phyloP scores from a whole-genome alignment of 1,140 invertebrate genomes.

The Acromyrmex charruanus region DNA sequence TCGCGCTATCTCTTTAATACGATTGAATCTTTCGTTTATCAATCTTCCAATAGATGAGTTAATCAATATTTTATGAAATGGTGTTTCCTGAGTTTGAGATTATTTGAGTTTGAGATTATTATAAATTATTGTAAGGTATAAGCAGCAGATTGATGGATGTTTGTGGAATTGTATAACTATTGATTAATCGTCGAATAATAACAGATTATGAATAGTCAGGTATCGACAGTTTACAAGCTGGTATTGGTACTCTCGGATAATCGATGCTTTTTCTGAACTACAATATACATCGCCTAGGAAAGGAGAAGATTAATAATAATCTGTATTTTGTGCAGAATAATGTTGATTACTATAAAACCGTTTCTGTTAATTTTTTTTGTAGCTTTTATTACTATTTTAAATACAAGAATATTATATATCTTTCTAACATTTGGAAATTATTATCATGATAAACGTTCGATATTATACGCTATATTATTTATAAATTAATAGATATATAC shows the following conservation, averaged over 20 bases:
- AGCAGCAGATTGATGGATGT: neutral
- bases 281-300: neutral
- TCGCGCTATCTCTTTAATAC: neutral
- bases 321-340: neutral
- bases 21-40: constrained; percentile 16
- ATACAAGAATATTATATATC: no score
- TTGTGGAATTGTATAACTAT: neutral
- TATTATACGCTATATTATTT: no score
- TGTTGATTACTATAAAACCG: neutral
- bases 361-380: no score
- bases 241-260: neutral
- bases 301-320: neutral
- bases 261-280: neutral
- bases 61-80: constrained; percentile 15
- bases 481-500: no score
- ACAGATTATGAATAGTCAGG: neutral
- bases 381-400: no score
- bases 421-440: no score
- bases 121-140: constrained; percentile 28
- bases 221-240: neutral
- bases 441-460: no score
- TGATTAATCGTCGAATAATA: constrained; percentile 25
- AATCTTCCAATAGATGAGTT: neutral
- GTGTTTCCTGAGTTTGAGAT: constrained; percentile 7
- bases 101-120: constrained; percentile 19